Base-by-base conservation (phyloP, 2,113 vertebrate genomes). In the Nerophis ophidion region DNA sequence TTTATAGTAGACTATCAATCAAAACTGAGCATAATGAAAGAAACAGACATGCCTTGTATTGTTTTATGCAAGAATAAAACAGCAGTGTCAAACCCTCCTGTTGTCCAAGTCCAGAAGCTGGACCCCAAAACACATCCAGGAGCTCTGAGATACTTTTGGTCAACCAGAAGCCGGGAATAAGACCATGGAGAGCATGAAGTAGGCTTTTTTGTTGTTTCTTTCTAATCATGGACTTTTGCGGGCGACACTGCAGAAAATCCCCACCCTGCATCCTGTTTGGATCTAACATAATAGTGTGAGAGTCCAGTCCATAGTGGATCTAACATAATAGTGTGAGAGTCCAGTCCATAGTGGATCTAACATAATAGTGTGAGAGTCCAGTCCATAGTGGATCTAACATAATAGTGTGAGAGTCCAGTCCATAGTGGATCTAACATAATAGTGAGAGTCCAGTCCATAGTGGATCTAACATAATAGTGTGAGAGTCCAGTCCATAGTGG, bases 171-270 rank as follows among this genome's bases (percentile, higher is more conserved):
- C 40, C 68, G 70, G 77, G 68, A 80, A 53, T 70, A 46, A 61
- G 44, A 11, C 66, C 60, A 65, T 13, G 5, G 53, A 56, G 69
- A 75, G 68, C 77, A 79, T 76, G 61, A 82, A 81, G 72, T 65
- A 51, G 60, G 60, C 66, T 26, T 26, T 26, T 26, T 26, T 26
- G n/a, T n/a, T n/a, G n/a, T 77, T 81, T 73, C 58, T 66, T 80
- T 65, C 64, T 71, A 71, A 79, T 67, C 66, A 72, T 13, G 60
- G 70, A 66, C 74, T 79, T 79, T 79, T 72, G 71, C 65, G 61
- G 70, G 38, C 58, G 70, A 74, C 77, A 53, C 60, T 60, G 57
- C 45, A 63, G 71, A 75, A 80, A 83, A 68, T 73, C 80, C 75
- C 69, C 68, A 57, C 63, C 72, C 66, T 53, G 57, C 74, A 65